Percentiles rank a stretch among this genome's conserved stretches.
Evolutionary conservation across 2,113 vertebrate species (phyloP).

Genomic region (Periophthalmus modestus): DNA sequence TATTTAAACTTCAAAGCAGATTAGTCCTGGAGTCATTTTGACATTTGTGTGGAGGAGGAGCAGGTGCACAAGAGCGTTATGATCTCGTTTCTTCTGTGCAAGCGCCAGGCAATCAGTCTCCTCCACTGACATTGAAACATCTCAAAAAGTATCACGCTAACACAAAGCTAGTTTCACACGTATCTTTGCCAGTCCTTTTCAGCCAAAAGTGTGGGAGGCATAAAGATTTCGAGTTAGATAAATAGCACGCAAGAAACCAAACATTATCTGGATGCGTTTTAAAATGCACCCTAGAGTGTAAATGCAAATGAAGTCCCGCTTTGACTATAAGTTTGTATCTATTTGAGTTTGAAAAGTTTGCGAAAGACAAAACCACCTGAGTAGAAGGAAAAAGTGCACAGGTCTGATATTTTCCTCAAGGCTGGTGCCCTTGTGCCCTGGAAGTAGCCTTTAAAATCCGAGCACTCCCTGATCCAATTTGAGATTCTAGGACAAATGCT

Average conservation of each 20-base stretch:
- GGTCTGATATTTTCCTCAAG: constrained; percentile 17
- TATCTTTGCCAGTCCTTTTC: neutral
- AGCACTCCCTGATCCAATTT: constrained; percentile 58
- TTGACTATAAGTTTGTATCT: neutral
- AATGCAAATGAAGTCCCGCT: neutral
- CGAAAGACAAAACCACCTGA: neutral
- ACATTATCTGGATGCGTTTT: neutral
- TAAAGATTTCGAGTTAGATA: neutral
- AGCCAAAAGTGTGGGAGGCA: constrained; percentile 3
- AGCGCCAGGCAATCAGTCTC: neutral
- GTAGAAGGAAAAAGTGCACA: constrained; percentile 9
- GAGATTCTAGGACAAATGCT: constrained; percentile 45
- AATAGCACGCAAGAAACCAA: neutral
- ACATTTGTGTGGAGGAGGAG: constrained; percentile 2
- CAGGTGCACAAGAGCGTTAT: neutral
- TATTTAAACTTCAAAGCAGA: constrained; percentile 5
- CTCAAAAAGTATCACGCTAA: constrained; percentile 4
- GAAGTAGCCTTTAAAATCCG: constrained; percentile 43
- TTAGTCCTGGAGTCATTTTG: neutral
- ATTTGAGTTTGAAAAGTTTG: neutral
- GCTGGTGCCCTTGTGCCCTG: constrained; percentile 27
- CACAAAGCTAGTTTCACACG: constrained; percentile 1
- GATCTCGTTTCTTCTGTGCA: neutral
- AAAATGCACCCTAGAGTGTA: constrained; percentile 1
- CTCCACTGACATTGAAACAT: constrained; percentile 2